These are phyloP conservation scores for Phoxinus dragarum DNA, from an alignment of 2,797 vertebrate species.

Conservation along the genomic window DNA sequence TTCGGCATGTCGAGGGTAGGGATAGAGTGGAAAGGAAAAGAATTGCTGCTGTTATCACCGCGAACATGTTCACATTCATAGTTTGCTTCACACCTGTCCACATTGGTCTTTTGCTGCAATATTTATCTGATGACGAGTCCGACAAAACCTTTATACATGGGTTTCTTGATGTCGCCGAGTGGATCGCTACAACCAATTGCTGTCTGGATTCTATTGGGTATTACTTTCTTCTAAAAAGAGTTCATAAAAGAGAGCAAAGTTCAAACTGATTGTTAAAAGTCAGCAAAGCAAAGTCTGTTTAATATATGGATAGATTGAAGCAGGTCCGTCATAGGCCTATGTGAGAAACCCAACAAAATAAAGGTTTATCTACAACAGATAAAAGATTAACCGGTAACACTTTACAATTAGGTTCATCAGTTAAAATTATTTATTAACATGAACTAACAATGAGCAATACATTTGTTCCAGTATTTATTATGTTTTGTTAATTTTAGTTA, in stretches of 20 bases:
- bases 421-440: too few species aligned
- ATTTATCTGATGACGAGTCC: rapidly evolving
- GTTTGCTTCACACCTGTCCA: slow-evolving; percentile 83
- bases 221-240: slow-evolving; percentile 80
- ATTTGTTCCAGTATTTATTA: too few species aligned
- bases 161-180: slow-evolving; percentile 64
- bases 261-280: not conserved
- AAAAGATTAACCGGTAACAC: too few species aligned
- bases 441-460: too few species aligned
- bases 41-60: slow-evolving; percentile 69
- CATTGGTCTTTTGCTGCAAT: slow-evolving; percentile 63
- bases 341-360: not conserved
- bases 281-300: not conserved
- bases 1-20: not conserved
- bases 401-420: too few species aligned
- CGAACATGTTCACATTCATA: slow-evolving; percentile 82
- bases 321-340: not conserved
- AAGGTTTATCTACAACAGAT: not conserved
- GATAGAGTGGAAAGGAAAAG: slow-evolving; percentile 63
- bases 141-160: rapidly evolving
- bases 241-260: slow-evolving; percentile 38
- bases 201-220: slow-evolving; percentile 83
- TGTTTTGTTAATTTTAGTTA: too few species aligned
- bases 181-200: slow-evolving; percentile 82
- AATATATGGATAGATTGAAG: not conserved